Conservation (phyloP, 2,113 vertebrate genomes). For the Lathamus discolor region DNA sequence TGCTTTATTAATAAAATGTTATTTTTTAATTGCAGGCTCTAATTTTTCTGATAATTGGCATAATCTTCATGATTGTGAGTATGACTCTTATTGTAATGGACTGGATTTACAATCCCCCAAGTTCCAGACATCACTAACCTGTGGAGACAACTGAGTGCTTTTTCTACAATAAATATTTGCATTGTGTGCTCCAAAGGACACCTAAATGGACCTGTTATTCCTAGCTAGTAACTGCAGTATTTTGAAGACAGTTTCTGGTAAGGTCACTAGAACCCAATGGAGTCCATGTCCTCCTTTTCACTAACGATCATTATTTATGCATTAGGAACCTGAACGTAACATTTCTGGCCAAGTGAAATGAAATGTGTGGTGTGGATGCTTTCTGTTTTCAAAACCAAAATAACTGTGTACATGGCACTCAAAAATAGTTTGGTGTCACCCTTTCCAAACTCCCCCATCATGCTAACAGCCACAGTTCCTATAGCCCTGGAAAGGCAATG, state of each 20-base stretch:
- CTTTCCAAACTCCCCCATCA: neutral
- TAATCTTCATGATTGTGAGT: constrained; percentile 95
- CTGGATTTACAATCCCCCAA: constrained; percentile 90
- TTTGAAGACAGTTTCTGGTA: constrained; percentile 69
- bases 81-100: constrained; percentile 91
- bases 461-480: neutral
- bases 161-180: constrained; percentile 41
- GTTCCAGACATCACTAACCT: constrained; percentile 78
- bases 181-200: constrained; percentile 54
- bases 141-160: neutral
- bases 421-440: neutral
- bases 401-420: constrained; percentile 20
- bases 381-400: constrained; percentile 15
- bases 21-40: constrained; percentile 78
- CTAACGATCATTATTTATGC: constrained; percentile 49
- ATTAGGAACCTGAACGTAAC: constrained; percentile 44
- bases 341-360: constrained; percentile 49
- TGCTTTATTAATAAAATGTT: neutral
- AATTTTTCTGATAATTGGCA: constrained; percentile 86
- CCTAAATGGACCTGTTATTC: constrained; percentile 49
- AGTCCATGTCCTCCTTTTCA: constrained; percentile 39
- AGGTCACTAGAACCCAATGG: constrained; percentile 12
- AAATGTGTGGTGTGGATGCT: constrained; percentile 19
- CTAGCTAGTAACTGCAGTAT: constrained; percentile 62
- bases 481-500: neutral